A percentile compares a stretch with the other conserved stretches of the same genome.
These are phyloP conservation scores for Megalonaias nervosa DNA, from an alignment of 1,140 invertebrate species.

Conservation along the genomic window DNA sequence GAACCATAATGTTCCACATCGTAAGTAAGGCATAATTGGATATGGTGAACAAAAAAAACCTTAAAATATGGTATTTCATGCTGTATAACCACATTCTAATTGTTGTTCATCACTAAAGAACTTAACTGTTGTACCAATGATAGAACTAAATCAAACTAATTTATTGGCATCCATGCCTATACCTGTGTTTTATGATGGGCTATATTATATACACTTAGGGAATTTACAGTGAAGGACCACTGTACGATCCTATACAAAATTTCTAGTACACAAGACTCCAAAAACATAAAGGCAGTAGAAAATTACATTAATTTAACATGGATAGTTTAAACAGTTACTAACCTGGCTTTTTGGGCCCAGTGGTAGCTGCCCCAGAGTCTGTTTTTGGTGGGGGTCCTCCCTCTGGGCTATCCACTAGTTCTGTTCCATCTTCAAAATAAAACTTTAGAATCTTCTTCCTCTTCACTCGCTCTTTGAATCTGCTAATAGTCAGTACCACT, in stretches of 20 bases:
- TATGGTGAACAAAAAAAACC: too few species aligned
- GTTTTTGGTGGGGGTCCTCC: background rate
- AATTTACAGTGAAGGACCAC: background rate
- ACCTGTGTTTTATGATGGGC: too few species aligned
- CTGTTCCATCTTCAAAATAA: conserved; percentile 36
- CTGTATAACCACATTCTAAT: too few species aligned
- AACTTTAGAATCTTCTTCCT: conserved; percentile 18
- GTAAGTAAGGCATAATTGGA: too few species aligned
- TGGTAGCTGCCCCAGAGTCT: background rate
- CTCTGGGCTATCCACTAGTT: conserved; percentile 25
- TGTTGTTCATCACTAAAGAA: too few species aligned
- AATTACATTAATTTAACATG: background rate
- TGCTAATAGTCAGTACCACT: conserved; percentile 16
- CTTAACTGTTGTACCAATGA: too few species aligned
- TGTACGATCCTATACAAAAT: background rate
- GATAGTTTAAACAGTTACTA: background rate
- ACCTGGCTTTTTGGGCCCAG: conserved; percentile 22
- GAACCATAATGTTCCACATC: too few species aligned
- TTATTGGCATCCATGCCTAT: too few species aligned
- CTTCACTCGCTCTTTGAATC: conserved; percentile 23
- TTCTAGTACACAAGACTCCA: background rate
- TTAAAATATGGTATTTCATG: too few species aligned
- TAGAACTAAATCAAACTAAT: too few species aligned
- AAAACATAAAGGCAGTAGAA: background rate
- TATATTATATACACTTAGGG: background rate